Evolutionary conservation across 2,797 vertebrate species (phyloP).

Genomic region (Thaleichthys pacificus): DNA sequence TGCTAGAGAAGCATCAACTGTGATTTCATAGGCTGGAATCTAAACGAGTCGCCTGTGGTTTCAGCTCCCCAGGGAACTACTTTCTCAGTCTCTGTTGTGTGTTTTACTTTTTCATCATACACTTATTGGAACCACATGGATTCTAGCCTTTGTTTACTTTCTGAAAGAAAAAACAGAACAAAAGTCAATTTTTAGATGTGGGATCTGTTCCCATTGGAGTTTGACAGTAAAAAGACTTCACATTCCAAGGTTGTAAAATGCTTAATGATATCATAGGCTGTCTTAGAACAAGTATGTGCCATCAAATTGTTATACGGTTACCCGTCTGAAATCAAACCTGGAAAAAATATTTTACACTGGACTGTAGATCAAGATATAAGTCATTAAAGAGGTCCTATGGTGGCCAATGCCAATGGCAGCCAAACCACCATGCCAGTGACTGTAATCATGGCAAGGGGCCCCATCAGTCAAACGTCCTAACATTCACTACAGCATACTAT

Average conservation of each 20-base stretch:
- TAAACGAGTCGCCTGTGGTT: slow-evolving; percentile 30
- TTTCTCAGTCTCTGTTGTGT: slow-evolving; percentile 45
- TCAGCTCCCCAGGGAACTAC: slow-evolving; percentile 39
- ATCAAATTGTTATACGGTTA: no score
- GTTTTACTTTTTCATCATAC: slow-evolving; percentile 35
- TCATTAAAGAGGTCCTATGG: not conserved
- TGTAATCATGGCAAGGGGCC: not conserved
- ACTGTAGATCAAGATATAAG: not conserved
- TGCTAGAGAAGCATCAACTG: slow-evolving; percentile 22
- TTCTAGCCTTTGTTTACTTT: slow-evolving; percentile 29
- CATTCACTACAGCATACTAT: no score
- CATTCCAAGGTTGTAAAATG: not conserved
- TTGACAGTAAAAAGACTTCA: not conserved
- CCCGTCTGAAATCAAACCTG: no score
- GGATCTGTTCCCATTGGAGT: not conserved
- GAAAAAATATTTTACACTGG: not conserved
- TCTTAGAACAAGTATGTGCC: not conserved
- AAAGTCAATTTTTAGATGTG: not conserved
- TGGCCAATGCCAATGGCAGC: not conserved
- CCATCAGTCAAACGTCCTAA: no score
- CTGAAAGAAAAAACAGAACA: slow-evolving; percentile 6
- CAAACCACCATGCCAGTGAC: not conserved
- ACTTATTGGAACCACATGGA: slow-evolving; percentile 16
- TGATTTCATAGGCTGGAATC: slow-evolving; percentile 28
- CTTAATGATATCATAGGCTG: not conserved